Percentiles rank a stretch among this genome's conserved stretches.
These are phyloP conservation scores for Calypte anna DNA, from an alignment of 2,113 vertebrate species.

Conservation along the genomic window DNA sequence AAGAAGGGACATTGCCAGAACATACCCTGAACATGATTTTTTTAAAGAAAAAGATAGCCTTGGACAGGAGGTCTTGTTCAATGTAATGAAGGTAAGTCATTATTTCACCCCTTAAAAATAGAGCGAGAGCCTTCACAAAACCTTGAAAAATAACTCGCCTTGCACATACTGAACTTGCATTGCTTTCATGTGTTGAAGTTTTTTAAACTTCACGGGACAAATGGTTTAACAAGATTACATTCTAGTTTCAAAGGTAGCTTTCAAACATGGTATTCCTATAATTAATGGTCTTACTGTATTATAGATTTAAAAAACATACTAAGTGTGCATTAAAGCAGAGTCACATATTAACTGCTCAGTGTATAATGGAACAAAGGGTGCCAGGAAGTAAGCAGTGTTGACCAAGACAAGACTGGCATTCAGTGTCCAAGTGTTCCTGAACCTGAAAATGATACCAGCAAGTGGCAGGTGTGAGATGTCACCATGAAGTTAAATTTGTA, in stretches of 20 bases:
- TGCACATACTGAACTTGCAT: background rate
- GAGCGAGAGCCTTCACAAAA: background rate
- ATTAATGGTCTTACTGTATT: background rate
- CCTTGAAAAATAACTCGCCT: background rate
- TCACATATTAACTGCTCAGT: background rate
- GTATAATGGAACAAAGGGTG: background rate
- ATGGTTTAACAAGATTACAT: background rate
- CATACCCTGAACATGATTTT: slow-evolving; percentile 98
- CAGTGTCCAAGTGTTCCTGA: background rate
- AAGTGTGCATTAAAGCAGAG: background rate
- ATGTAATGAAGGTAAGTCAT: slow-evolving; percentile 96
- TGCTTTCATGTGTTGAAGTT: background rate
- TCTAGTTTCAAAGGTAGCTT: background rate
- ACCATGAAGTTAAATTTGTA: background rate
- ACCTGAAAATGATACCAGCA: background rate
- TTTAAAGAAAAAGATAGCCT: slow-evolving; percentile 98
- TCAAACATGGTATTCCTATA: background rate
- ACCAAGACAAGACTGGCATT: background rate
- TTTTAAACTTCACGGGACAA: background rate
- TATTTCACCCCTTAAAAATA: background rate
- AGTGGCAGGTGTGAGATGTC: background rate
- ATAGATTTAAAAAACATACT: background rate
- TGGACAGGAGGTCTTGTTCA: slow-evolving; percentile 98
- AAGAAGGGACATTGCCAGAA: slow-evolving; percentile 96
- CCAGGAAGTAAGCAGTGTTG: background rate